phyloP scores from a whole-genome alignment of 2,113 vertebrate species.

The Megaleporinus macrocephalus region DNA sequence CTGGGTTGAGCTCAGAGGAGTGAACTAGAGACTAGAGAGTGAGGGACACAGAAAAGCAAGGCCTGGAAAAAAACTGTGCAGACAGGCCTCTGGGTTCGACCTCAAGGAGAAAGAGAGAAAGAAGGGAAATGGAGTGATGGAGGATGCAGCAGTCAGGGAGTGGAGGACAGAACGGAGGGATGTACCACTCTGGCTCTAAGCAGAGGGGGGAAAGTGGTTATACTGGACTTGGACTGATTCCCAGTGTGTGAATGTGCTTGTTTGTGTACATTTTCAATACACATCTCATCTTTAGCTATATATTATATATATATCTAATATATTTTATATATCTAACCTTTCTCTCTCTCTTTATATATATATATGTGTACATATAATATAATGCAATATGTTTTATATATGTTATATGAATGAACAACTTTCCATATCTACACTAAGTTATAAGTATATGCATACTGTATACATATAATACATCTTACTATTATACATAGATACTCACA shows the following conservation, averaged over 20 bases:
- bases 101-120: constrained; percentile 55
- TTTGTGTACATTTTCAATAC: background rate
- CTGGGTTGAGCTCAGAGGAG: background rate
- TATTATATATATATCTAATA: no score
- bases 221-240: background rate
- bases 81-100: constrained; percentile 39
- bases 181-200: constrained; percentile 42
- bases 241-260: background rate
- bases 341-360: no score
- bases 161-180: constrained; percentile 43
- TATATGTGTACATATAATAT: no score
- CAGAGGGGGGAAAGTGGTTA: background rate
- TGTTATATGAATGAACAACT: no score
- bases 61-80: background rate
- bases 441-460: no score
- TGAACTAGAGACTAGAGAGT: background rate
- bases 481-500: background rate
- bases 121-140: constrained; percentile 46
- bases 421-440: no score
- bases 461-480: background rate
- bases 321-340: no score
- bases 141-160: constrained; percentile 33
- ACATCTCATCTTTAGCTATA: no score
- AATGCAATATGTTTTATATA: no score
- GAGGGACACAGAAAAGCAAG: background rate